Evolutionary conservation across 2,797 vertebrate genomes (phyloP).

Genomic region (Micrastur ruficollis): DNA sequence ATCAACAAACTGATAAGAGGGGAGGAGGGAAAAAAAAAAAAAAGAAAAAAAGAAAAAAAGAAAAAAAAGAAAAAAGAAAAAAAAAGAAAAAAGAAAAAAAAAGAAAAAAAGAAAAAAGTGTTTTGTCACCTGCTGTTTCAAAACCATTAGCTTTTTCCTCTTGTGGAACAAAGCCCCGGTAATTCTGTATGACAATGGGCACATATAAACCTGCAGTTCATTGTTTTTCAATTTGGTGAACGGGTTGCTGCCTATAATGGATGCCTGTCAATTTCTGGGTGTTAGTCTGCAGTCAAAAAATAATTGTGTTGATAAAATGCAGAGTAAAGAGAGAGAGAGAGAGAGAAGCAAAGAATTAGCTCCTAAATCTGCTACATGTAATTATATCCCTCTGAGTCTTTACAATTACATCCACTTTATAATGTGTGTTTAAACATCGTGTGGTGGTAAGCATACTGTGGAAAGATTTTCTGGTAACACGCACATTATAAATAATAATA

Average conservation of each 20-base stretch:
- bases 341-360: slow-evolving; percentile 77
- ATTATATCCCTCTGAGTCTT: slow-evolving; percentile 82
- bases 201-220: slow-evolving; percentile 83
- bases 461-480: slow-evolving; percentile 67
- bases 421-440: slow-evolving; percentile 79
- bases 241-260: slow-evolving; percentile 77
- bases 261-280: slow-evolving; percentile 79
- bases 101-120: slow-evolving; percentile 65
- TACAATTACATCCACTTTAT: slow-evolving; percentile 81
- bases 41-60: slow-evolving; percentile 50
- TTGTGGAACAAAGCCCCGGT: slow-evolving; percentile 90
- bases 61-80: slow-evolving; percentile 15
- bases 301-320: slow-evolving; percentile 82
- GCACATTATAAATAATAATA: slow-evolving; percentile 69
- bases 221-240: slow-evolving; percentile 87
- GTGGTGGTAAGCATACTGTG: slow-evolving; percentile 71
- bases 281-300: slow-evolving; percentile 77
- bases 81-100: slow-evolving; percentile 37
- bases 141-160: slow-evolving; percentile 96
- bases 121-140: slow-evolving; percentile 97
- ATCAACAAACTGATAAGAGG: slow-evolving; percentile 88
- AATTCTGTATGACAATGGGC: slow-evolving; percentile 93
- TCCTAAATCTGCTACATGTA: slow-evolving; percentile 82
- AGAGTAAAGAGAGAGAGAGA: slow-evolving; percentile 56
- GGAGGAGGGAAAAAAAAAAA: slow-evolving; percentile 18